Evolutionary conservation across 2,113 vertebrate genomes (phyloP).

Genomic region (Zootoca vivipara): DNA sequence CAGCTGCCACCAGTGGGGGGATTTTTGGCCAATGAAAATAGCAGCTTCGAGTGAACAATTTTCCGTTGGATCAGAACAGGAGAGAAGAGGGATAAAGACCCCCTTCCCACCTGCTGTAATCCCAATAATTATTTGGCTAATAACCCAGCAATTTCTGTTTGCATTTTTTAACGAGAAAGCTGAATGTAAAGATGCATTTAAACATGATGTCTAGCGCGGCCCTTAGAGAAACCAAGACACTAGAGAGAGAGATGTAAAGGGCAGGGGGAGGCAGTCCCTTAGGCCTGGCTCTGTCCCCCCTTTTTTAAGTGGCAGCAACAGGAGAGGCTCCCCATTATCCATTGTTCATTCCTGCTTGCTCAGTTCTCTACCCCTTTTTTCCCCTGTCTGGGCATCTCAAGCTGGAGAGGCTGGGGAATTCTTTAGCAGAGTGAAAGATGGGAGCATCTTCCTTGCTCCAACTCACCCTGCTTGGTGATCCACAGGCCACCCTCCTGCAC

Average conservation of each 20-base stretch:
- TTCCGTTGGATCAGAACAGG: too few species aligned
- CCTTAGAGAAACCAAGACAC: neutral
- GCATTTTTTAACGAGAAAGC: neutral
- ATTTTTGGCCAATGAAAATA: too few species aligned
- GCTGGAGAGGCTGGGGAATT: neutral
- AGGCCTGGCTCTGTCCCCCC: neutral
- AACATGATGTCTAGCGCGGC: neutral
- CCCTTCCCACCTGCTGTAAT: too few species aligned
- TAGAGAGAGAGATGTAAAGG: neutral
- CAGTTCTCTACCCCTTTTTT: neutral
- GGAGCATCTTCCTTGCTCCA: neutral
- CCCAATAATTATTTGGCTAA: too few species aligned
- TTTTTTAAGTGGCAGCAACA: neutral
- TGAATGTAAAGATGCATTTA: neutral
- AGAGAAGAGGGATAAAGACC: too few species aligned
- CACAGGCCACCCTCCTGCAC: neutral
- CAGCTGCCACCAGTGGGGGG: neutral
- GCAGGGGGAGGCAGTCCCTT: neutral
- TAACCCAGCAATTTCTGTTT: too few species aligned
- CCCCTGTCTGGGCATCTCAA: neutral
- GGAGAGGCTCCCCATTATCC: neutral
- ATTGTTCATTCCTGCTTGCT: neutral
- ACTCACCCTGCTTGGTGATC: neutral
- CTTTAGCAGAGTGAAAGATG: neutral
- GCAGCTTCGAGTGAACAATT: too few species aligned